Evolutionary conservation across 2,888 invertebrate species (phyloP).

Genomic region (Palloptera scutellata): DNA sequence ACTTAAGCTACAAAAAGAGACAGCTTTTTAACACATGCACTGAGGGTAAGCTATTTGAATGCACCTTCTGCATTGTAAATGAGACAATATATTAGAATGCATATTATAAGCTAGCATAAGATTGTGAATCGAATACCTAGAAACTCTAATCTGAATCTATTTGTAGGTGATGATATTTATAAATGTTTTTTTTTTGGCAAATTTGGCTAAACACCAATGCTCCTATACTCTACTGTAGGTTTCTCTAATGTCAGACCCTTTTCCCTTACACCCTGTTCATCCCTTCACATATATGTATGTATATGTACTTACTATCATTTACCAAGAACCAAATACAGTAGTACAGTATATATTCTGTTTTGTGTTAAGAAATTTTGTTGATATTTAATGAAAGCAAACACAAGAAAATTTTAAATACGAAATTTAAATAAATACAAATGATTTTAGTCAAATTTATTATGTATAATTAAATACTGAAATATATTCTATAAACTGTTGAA

Average conservation of each 20-base stretch:
- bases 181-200: no score
- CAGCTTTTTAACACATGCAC: no score
- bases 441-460: slow-evolving; percentile 25
- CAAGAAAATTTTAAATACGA: neutral
- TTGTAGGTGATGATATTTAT: no score
- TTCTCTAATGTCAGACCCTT: neutral
- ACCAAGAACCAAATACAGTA: neutral
- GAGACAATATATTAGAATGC: no score
- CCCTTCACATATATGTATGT: no score
- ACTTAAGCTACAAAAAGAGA: no score
- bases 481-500: slow-evolving; percentile 22
- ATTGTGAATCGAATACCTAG: no score
- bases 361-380: slow-evolving; percentile 10
- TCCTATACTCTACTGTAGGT: neutral
- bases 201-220: neutral
- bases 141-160: no score
- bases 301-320: neutral
- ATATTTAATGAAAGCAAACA: neutral
- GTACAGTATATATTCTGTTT: neutral
- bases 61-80: no score
- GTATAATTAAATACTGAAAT: slow-evolving; percentile 16
- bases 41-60: no score
- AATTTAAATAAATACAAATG: neutral
- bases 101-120: no score
- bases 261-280: no score